These are phyloP conservation scores for Thera britannica DNA, from an alignment of 2,888 invertebrate genomes.

Conservation along the genomic window DNA sequence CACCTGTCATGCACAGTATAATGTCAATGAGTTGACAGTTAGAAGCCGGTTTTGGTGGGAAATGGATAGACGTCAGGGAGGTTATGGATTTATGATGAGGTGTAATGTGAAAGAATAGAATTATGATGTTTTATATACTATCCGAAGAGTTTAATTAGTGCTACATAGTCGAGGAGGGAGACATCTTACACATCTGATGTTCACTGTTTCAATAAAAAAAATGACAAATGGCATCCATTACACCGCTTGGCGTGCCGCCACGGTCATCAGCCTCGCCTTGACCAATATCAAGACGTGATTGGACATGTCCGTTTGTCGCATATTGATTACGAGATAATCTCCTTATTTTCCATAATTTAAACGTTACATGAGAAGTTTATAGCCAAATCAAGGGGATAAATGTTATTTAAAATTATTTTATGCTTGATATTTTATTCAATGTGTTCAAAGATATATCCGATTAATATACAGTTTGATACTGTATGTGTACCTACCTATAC, in stretches of 20 bases:
- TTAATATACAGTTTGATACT: not conserved
- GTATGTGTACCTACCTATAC: too few relatives aligned
- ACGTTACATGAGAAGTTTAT: slow-evolving; percentile 36
- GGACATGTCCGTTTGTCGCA: slow-evolving; percentile 65
- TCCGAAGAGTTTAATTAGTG: too few relatives aligned
- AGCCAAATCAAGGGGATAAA: slow-evolving; percentile 9
- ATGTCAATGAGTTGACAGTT: too few relatives aligned
- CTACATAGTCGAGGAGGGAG: too few relatives aligned
- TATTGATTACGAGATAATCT: slow-evolving; percentile 63
- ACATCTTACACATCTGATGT: too few relatives aligned
- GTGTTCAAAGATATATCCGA: not conserved
- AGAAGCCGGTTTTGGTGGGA: too few relatives aligned
- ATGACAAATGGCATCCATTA: slow-evolving; percentile 71
- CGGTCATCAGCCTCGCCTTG: slow-evolving; percentile 78
- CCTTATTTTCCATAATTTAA: slow-evolving; percentile 55
- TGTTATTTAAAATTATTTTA: not conserved
- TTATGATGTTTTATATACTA: too few relatives aligned
- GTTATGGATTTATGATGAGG: too few relatives aligned
- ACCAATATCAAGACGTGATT: slow-evolving; percentile 72
- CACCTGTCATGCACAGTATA: too few relatives aligned
- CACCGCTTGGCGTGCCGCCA: slow-evolving; percentile 74
- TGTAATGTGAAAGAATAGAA: too few relatives aligned
- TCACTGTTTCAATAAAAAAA: slow-evolving; percentile 69
- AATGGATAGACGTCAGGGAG: too few relatives aligned
- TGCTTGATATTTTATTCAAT: not conserved